phyloP scores from a whole-genome alignment of 2,113 vertebrate genomes.

The Xiphophorus hellerii region DNA sequence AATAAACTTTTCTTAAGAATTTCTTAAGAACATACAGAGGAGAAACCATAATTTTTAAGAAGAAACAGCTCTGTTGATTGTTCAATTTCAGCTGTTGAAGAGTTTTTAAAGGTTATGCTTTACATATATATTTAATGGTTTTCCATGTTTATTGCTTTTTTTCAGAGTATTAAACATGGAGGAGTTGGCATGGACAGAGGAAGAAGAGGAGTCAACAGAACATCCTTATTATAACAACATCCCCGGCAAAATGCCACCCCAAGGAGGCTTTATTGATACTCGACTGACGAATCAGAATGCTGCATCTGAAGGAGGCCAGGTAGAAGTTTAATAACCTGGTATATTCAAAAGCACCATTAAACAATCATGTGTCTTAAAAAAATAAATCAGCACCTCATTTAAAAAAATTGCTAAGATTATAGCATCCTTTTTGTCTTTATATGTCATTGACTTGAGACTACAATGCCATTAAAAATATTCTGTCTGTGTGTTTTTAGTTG shows the following conservation, averaged over 20 bases:
- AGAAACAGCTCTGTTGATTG: neutral
- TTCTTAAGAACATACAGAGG: neutral
- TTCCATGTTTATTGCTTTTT: neutral
- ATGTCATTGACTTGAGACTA: neutral
- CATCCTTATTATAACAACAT: constrained; percentile 95
- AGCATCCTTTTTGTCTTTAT: neutral
- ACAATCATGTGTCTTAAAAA: neutral
- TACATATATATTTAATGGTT: too few relatives aligned
- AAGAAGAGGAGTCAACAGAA: constrained; percentile 85
- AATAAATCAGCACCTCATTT: neutral
- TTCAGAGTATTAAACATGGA: constrained; percentile 92
- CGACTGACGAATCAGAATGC: constrained; percentile 82
- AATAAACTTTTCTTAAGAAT: neutral
- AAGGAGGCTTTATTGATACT: constrained; percentile 87
- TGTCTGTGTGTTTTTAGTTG: neutral
- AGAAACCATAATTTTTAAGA: neutral
- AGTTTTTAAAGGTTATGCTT: too few relatives aligned
- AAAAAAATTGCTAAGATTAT: neutral
- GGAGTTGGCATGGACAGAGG: constrained; percentile 89
- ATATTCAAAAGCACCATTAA: neutral
- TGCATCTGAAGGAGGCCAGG: constrained; percentile 82
- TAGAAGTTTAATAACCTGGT: constrained; percentile 47
- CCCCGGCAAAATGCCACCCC: constrained; percentile 90
- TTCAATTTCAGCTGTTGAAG: neutral
- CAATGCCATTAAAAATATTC: neutral